Conservation (phyloP, 30 jellyfish, hydroid and myxozoan species). For the Pseudorhiza aurosa region DNA sequence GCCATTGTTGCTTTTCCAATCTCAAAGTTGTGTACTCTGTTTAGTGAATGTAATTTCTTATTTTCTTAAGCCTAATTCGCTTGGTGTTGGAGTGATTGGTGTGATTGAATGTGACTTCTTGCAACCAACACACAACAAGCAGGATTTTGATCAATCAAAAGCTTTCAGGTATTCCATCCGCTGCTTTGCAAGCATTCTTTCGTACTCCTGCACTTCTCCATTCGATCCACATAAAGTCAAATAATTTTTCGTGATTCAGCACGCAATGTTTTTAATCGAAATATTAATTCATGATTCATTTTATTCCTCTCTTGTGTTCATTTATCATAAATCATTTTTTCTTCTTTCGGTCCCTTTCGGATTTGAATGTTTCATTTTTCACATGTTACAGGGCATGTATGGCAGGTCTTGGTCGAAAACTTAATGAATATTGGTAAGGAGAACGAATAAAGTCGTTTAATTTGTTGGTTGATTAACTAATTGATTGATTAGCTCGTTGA, state of each 20-base stretch:
- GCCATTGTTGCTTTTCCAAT: background rate
- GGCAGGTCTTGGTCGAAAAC: slow-evolving; percentile 91
- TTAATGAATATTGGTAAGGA: slow-evolving; percentile 91
- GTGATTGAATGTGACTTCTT: slow-evolving; percentile 92
- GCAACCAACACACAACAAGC: slow-evolving; percentile 98
- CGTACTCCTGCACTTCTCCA: too few relatives aligned
- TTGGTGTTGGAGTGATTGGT: slow-evolving; percentile 97
- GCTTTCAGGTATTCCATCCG: slow-evolving; percentile 85
- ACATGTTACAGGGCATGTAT: slow-evolving; percentile 68
- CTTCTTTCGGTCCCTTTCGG: too few relatives aligned
- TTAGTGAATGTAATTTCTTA: too few relatives aligned
- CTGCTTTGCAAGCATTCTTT: too few relatives aligned
- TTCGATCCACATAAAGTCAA: too few relatives aligned
- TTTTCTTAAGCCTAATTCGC: slow-evolving; percentile 74
- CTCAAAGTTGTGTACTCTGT: background rate
- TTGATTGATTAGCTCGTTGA: too few relatives aligned
- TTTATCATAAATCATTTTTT: too few relatives aligned
- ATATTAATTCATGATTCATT: too few relatives aligned
- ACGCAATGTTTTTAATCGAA: too few relatives aligned
- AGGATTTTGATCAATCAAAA: slow-evolving; percentile 91
- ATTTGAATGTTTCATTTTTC: background rate
- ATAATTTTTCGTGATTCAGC: too few relatives aligned
- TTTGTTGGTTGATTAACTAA: background rate
- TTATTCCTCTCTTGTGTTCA: too few relatives aligned
- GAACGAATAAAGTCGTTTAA: background rate